These are phyloP conservation scores for Tetraneura akinire DNA, from an alignment of 1,140 invertebrate species.

Conservation along the genomic window DNA sequence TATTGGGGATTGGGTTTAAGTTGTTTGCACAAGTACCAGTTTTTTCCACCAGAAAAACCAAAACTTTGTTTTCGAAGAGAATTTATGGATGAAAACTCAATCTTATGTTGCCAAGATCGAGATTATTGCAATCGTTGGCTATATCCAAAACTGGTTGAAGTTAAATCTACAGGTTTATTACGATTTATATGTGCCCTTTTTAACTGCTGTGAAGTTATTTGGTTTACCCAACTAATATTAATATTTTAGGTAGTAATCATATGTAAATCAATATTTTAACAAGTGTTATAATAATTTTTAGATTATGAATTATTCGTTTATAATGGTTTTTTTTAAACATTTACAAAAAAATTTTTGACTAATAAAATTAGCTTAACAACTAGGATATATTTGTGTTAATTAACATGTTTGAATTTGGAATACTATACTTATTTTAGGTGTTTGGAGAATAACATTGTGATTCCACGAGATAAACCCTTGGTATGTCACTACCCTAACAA, in stretches of 20 bases:
- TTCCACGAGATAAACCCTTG: slow-evolving; percentile 38
- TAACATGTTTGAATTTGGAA: slow-evolving; percentile 47
- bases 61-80: slow-evolving; percentile 64
- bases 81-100: slow-evolving; percentile 60
- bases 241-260: slow-evolving; percentile 8
- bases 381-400: slow-evolving; percentile 40
- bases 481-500: slow-evolving; percentile 42
- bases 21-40: slow-evolving; percentile 68
- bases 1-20: slow-evolving; percentile 59
- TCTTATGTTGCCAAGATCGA: slow-evolving; percentile 68
- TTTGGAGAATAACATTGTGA: slow-evolving; percentile 42
- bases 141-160: slow-evolving; percentile 60
- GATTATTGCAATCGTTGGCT: slow-evolving; percentile 68
- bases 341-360: slow-evolving; percentile 5
- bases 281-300: neutral
- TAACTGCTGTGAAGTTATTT: slow-evolving; percentile 50
- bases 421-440: slow-evolving; percentile 56
- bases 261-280: slow-evolving; percentile 33
- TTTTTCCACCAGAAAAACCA: slow-evolving; percentile 74
- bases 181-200: slow-evolving; percentile 36
- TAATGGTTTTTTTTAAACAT: neutral
- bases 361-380: slow-evolving; percentile 17
- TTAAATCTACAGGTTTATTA: slow-evolving; percentile 50
- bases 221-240: slow-evolving; percentile 36
- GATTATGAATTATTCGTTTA: neutral